phyloP scores from a whole-genome alignment of 2,888 invertebrate species.

The Dryobota labecula region DNA sequence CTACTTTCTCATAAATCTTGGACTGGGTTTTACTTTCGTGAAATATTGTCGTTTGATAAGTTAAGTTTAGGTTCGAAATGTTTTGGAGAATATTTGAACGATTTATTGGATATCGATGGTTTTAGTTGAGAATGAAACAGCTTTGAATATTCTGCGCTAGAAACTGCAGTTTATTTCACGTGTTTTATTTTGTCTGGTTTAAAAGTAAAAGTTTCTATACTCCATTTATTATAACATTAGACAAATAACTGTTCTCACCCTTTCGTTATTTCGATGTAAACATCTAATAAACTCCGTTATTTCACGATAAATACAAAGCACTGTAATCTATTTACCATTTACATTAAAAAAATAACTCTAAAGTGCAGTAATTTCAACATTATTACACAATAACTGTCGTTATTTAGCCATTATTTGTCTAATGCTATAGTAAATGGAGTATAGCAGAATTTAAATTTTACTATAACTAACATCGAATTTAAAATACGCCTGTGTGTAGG shows the following conservation, averaged over 20 bases:
- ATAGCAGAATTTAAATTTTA: background rate
- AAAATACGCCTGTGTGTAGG: background rate
- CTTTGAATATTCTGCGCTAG: constrained; percentile 3
- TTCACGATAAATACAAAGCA: too few species aligned
- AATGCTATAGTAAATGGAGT: too few species aligned
- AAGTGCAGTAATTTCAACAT: too few species aligned
- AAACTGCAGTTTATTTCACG: background rate
- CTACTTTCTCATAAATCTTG: constrained; percentile 56
- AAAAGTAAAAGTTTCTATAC: too few species aligned
- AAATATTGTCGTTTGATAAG: constrained; percentile 55
- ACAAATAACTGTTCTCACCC: too few species aligned
- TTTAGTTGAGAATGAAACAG: constrained; percentile 17
- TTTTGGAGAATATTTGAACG: constrained; percentile 27
- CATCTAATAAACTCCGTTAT: too few species aligned
- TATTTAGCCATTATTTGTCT: too few species aligned
- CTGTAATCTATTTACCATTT: too few species aligned
- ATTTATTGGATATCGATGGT: constrained; percentile 30
- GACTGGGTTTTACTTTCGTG: constrained; percentile 42
- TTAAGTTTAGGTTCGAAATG: constrained; percentile 38
- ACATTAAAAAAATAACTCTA: too few species aligned
- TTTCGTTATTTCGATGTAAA: too few species aligned
- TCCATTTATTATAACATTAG: too few species aligned
- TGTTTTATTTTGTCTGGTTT: background rate
- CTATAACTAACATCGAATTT: background rate
- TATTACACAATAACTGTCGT: too few species aligned